Evolutionary conservation across 2,888 invertebrate genomes (phyloP).

Genomic region (Petrolisthes cinctipes): DNA sequence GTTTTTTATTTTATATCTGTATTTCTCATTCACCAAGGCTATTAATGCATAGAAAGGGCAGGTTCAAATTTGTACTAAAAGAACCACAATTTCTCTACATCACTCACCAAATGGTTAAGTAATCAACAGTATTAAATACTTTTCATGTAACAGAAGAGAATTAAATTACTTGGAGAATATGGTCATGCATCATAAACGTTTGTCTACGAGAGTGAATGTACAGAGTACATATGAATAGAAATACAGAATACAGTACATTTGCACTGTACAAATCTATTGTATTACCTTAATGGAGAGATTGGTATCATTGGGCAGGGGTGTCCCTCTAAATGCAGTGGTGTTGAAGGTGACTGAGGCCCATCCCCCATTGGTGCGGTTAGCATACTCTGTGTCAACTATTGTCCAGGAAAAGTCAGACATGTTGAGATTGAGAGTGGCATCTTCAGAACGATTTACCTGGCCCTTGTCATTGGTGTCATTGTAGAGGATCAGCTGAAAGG

Average conservation of each 20-base stretch:
- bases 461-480: slow-evolving; percentile 51
- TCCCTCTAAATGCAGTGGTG: slow-evolving; percentile 27
- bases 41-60: too few species aligned
- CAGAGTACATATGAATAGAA: too few species aligned
- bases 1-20: too few species aligned
- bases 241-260: not conserved
- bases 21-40: too few species aligned
- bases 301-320: slow-evolving; percentile 15
- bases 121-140: too few species aligned
- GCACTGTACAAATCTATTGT: not conserved
- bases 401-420: slow-evolving; percentile 49
- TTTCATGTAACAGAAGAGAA: too few species aligned
- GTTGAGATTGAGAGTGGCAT: slow-evolving; percentile 12
- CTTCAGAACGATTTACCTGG: slow-evolving; percentile 22
- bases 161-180: too few species aligned
- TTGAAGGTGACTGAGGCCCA: slow-evolving; percentile 23
- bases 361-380: not conserved
- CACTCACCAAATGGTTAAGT: too few species aligned
- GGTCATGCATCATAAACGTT: too few species aligned
- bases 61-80: too few species aligned
- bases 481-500: slow-evolving; percentile 53
- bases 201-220: too few species aligned
- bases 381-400: not conserved
- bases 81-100: too few species aligned
- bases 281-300: slow-evolving; percentile 40